Evolutionary conservation across 2,797 vertebrate species (phyloP), one percentile per base, ranked within the genome.

Genomic region (Siniperca undulata): DNA sequence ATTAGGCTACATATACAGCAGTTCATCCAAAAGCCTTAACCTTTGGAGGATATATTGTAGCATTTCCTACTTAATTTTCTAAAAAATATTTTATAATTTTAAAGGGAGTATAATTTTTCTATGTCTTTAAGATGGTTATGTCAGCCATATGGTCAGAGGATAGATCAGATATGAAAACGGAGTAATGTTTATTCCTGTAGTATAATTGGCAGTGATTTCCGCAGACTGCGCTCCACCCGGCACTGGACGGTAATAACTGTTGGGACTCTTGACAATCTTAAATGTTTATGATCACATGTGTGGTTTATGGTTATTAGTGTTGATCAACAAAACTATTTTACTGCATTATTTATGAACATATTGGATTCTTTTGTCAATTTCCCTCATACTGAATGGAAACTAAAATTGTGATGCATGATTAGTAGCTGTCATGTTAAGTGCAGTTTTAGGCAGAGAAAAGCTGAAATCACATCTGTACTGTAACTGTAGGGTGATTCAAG

Each of bases 191-290:
- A 60, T 65, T 53, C n/a, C 70, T 20, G 40, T 7, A 50, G 34
- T 68, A 62, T 56, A 46, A 68, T 71, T 40, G 56, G 48, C 40
- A 71, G 67, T 62, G 42, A 75, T 62, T 67, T 62, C 78, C 66
- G 34, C 46, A 4, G 69, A 53, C 60, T 22, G n/a, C 11, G 16
- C 30, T 78, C 50, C 12, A 17, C 30, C 59, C 3, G 4, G 4
- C 52, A 19, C 68, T 46, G 59, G 4, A 40, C 62, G 55, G 13
- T 59, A 14, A 13, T 70, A 71, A 70, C 46, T 0, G 10, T 53
- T 34, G 2, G 36, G 27, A 40, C 56, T 17, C 52, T 5, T 48
- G 76, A 46, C 27, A 1, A 24, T 52, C 14, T 36, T 59, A 4
- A 46, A 76, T 59, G 56, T 69, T 79, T 52, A 42, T n/a, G 76